Evolutionary conservation across 2,113 vertebrate species (phyloP).

Genomic region (Coracopsis vasa): DNA sequence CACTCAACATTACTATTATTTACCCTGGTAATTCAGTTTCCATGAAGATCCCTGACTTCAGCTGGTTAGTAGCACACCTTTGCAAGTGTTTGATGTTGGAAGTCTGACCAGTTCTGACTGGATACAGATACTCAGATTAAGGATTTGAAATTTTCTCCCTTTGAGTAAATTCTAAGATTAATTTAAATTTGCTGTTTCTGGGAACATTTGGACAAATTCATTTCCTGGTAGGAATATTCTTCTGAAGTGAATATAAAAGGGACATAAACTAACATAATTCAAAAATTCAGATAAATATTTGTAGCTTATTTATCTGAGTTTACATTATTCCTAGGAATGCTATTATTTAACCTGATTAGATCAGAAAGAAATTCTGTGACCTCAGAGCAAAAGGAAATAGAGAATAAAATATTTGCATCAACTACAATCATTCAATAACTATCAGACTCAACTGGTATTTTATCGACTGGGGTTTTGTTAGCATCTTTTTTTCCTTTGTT

Average conservation of each 20-base stretch:
- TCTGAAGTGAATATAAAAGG: background rate
- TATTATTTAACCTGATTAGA: background rate
- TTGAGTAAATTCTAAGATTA: background rate
- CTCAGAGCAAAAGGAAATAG: background rate
- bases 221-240: background rate
- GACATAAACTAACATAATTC: background rate
- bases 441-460: background rate
- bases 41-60: background rate
- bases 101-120: constrained; percentile 46
- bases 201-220: background rate
- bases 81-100: background rate
- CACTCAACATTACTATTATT: background rate
- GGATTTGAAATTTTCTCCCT: background rate
- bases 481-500: background rate
- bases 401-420: background rate
- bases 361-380: background rate
- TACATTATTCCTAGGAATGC: background rate
- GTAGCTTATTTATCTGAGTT: background rate
- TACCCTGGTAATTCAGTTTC: background rate
- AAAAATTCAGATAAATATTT: background rate
- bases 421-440: background rate
- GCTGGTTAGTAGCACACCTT: background rate
- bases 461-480: background rate
- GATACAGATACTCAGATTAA: background rate
- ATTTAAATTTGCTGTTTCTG: background rate